Evolutionary conservation across 37 sponge, comb jelly and placozoan genomes (phyloP).

Genomic region (Ianthella basta): DNA sequence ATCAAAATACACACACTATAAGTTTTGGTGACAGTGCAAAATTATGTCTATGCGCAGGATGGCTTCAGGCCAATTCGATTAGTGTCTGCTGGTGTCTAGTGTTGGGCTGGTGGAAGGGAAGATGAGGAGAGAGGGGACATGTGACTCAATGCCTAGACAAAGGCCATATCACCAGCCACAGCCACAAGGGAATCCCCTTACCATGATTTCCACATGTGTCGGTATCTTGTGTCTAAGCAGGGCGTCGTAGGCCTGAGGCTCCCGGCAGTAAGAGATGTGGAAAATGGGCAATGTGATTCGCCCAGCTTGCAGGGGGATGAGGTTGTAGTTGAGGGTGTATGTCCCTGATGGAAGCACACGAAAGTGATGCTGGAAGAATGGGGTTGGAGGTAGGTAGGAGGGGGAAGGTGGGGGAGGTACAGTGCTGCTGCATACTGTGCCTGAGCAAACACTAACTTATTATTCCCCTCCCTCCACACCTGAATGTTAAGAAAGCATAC

Average conservation of each 20-base stretch:
- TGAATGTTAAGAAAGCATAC: constrained; percentile 30
- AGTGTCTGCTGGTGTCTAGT: too few species aligned
- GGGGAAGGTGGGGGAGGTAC: too few species aligned
- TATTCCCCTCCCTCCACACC: background rate
- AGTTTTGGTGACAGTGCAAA: too few species aligned
- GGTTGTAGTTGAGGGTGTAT: constrained; percentile 59
- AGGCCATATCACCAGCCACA: too few species aligned
- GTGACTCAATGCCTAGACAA: too few species aligned
- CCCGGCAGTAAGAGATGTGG: constrained; percentile 44
- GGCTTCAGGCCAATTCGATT: too few species aligned
- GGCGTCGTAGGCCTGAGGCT: constrained; percentile 21
- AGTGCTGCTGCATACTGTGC: background rate
- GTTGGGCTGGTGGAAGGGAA: too few species aligned
- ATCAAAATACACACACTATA: too few species aligned
- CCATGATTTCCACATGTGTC: constrained; percentile 34
- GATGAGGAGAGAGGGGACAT: too few species aligned
- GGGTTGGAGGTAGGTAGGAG: background rate
- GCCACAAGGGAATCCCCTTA: background rate
- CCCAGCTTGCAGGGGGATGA: constrained; percentile 60
- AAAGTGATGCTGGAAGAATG: constrained; percentile 52
- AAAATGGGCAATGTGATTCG: constrained; percentile 53
- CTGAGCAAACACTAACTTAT: background rate
- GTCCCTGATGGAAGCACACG: constrained; percentile 53
- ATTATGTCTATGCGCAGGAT: too few species aligned
- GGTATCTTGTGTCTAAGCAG: constrained; percentile 12